phyloP scores from a whole-genome alignment of 2,888 invertebrate species.

The Ectobius pallidus region DNA sequence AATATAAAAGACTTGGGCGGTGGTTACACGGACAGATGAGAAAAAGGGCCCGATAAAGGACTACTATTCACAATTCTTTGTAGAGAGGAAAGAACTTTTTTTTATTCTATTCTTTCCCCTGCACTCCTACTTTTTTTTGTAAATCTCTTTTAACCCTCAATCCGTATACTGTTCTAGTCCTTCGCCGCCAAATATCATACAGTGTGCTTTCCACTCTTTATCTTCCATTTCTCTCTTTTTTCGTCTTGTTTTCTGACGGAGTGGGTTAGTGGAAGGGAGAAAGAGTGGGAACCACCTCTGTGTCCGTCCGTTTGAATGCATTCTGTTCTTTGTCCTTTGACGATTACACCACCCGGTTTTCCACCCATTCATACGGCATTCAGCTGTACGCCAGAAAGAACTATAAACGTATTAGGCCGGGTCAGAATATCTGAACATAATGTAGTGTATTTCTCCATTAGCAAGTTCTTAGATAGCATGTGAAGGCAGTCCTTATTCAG shows the following conservation, averaged over 20 bases:
- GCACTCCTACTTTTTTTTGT: not conserved
- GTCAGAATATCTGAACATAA: not conserved
- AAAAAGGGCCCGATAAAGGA: constrained; percentile 4
- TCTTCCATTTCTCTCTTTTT: not conserved
- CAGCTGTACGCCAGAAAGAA: not conserved
- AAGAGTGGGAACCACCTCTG: not conserved
- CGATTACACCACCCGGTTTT: not conserved
- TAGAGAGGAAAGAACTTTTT: not conserved
- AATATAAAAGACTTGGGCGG: constrained; percentile 19
- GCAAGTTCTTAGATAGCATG: too few species aligned
- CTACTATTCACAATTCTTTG: constrained; percentile 14
- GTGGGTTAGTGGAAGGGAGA: too few species aligned
- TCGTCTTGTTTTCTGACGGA: too few species aligned
- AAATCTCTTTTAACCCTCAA: constrained; percentile 16
- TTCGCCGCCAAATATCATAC: constrained; percentile 14
- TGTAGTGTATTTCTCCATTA: constrained; percentile 6
- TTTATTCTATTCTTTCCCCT: constrained; percentile 6
- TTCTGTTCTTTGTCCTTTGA: constrained; percentile 1
- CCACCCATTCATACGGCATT: constrained; percentile 16
- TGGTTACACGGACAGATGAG: constrained; percentile 5
- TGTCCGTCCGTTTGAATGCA: constrained; percentile 26
- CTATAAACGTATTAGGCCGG: constrained; percentile 7
- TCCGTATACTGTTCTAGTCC: not conserved
- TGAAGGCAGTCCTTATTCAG: too few species aligned
- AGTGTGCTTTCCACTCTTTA: not conserved